Evolutionary conservation across 2,888 invertebrate genomes (phyloP), one percentile per base, ranked within the genome.

Genomic region (Acronicta aceris): DNA sequence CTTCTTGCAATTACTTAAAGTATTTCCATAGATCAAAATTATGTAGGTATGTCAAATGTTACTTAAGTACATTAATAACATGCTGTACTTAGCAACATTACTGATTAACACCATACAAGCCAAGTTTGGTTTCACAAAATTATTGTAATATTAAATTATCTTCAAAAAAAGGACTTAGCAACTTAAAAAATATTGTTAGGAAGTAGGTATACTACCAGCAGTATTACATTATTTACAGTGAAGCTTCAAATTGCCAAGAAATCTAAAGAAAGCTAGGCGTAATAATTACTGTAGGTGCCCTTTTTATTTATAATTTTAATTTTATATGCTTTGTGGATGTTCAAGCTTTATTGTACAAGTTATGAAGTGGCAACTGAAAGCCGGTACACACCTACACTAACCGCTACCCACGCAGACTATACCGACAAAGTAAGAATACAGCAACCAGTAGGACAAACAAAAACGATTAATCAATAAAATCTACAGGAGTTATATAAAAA

Each of bases 331-430:
- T 15, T 8, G 16, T n/a, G 4, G 9, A n/a, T 59, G n/a, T 7
- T 40, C 36, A 8, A 9, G 15, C 25, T 52, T 10, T 6, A 10
- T 21, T 67, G 33, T 25, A 38, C 5, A 33, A 5, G 48, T 5
- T 42, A 38, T 2, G 17, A 53, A 51, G 30, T 60, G 69, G 54
- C 67, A 67, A 72, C 30, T 55, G 54, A 38, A 74, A 71, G 65
- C 75, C 66, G 71, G 70, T 43, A 58, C 13, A 47, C 40, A 55
- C 9, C 12, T 27, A 40, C 25, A 58, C 33, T 21, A 45, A 8
- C 30, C 13, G 30, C 15, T 50, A 49, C 16, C 38, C 21, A 40
- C 43, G 25, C 27, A 42, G 6, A 25, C 52, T 42, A 46, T 16
- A 52, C 15, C 47, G 38, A 33, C 10, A 50, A 15, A 16, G 40